Conservation (phyloP, 2,797 vertebrate genomes). For the Momotus momota region DNA sequence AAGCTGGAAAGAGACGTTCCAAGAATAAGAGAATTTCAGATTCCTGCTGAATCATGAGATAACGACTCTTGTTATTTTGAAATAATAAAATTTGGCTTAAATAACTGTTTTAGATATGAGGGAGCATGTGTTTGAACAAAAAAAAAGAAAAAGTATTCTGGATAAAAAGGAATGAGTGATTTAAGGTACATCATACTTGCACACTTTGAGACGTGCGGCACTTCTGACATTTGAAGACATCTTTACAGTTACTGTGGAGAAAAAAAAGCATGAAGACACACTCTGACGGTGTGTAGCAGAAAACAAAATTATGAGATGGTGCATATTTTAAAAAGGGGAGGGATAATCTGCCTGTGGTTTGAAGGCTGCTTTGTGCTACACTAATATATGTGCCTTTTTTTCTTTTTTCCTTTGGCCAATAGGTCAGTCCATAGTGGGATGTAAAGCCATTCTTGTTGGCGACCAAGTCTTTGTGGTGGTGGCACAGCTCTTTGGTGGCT, state of each 20-base stretch:
- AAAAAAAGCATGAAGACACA: not conserved
- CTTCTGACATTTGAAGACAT: not conserved
- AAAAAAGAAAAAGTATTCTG: not conserved
- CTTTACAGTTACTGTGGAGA: not conserved
- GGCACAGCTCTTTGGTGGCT: slow-evolving; percentile 97
- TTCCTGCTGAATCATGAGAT: not conserved
- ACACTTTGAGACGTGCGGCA: not conserved
- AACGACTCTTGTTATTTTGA: not conserved
- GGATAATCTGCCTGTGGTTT: not conserved
- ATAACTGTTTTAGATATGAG: not conserved
- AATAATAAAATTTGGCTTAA: not conserved
- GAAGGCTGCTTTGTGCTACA: not conserved
- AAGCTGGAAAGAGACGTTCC: not conserved
- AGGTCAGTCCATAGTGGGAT: slow-evolving; percentile 98
- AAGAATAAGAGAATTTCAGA: not conserved
- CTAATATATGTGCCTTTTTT: slow-evolving; percentile 37
- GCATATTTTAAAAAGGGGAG: not conserved
- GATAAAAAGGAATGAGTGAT: not conserved
- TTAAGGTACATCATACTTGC: not conserved
- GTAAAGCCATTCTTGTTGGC: slow-evolving; percentile 93
- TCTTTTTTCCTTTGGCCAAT: slow-evolving; percentile 13
- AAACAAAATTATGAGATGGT: not conserved
- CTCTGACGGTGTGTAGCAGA: not conserved
- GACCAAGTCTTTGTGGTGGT: slow-evolving; percentile 96
- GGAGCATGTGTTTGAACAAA: not conserved